phyloP scores from a whole-genome alignment of 2,888 invertebrate genomes.

The Andricus curvator region DNA sequence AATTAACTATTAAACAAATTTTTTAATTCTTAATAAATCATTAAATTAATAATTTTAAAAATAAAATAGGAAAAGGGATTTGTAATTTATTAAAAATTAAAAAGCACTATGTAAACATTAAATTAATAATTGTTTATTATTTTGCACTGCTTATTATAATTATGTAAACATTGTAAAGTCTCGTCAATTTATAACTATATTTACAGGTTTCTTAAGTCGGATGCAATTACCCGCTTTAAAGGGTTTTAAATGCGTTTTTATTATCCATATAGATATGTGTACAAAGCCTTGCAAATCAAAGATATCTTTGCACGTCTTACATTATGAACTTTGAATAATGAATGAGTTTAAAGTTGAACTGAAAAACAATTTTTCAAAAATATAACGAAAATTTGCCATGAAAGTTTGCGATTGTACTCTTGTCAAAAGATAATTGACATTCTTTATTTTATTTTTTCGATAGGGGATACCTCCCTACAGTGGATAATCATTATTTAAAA shows the following conservation, averaged over 20 bases:
- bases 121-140: conserved; percentile 35
- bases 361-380: neutral
- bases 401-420: neutral
- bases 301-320: neutral
- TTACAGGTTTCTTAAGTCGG: conserved; percentile 28
- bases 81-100: neutral
- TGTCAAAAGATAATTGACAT: neutral
- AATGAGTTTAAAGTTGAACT: neutral
- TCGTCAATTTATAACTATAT: conserved; percentile 31
- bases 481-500: too few species aligned
- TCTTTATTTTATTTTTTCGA: neutral
- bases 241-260: conserved; percentile 23
- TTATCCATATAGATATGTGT: neutral
- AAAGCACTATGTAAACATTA: conserved; percentile 5
- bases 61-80: neutral
- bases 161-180: conserved; percentile 29
- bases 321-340: neutral
- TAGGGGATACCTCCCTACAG: too few species aligned
- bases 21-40: neutral
- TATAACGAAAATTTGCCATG: neutral
- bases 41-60: neutral
- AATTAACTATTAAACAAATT: neutral
- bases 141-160: conserved; percentile 28
- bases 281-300: neutral
- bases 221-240: neutral